Percentiles rank a stretch among this genome's conserved stretches.
Conservation (phyloP, 2,888 invertebrate species). For the Invenusta paracnida region DNA sequence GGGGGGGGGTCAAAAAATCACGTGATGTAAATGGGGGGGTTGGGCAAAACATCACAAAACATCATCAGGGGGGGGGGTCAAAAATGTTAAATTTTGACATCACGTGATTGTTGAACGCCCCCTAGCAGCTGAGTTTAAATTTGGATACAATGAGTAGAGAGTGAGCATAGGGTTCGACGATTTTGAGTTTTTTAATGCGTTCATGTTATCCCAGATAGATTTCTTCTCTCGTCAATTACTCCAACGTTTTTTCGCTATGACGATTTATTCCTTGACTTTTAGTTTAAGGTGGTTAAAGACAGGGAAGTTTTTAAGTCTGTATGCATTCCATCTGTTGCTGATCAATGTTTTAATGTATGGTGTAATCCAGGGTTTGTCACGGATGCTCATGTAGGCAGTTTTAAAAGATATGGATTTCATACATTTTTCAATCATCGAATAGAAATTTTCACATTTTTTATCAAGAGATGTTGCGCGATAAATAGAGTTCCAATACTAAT, state of each 20-base stretch:
- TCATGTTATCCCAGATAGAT: neutral
- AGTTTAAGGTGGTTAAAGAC: neutral
- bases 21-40: too few relatives aligned
- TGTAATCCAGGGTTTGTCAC: neutral
- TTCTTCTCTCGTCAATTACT: neutral
- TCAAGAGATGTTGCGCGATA: neutral
- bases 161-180: neutral
- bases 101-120: too few relatives aligned
- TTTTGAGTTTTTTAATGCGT: neutral
- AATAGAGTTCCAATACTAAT: neutral
- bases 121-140: neutral
- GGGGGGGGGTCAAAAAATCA: too few relatives aligned
- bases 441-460: neutral
- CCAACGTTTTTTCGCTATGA: neutral
- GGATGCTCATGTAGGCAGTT: neutral
- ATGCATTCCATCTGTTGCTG: slow-evolving; percentile 11
- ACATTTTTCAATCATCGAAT: neutral
- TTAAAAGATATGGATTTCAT: neutral
- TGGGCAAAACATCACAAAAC: too few relatives aligned
- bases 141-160: neutral
- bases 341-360: slow-evolving; percentile 22
- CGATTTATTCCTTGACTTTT: neutral
- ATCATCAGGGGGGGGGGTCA: too few relatives aligned
- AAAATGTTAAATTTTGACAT: too few relatives aligned
- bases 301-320: neutral